Base-by-base conservation (phyloP, 2,888 invertebrate genomes). In the Plagodis pulveraria region DNA sequence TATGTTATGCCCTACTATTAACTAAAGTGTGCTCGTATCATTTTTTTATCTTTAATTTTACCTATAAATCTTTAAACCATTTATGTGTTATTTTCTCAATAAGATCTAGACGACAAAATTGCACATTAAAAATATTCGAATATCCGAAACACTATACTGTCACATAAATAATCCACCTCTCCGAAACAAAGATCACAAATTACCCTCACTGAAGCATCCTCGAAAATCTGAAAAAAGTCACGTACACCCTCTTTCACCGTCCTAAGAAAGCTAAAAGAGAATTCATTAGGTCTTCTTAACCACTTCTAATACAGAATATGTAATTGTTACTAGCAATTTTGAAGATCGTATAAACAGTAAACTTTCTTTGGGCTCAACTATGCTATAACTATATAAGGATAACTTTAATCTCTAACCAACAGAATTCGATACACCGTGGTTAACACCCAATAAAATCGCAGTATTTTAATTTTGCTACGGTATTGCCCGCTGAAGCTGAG, bases 271-370 rank as follows among this genome's bases (percentile, higher is more conserved):
- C 78, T 78, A 72, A 77, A 76, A 81, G 75, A 76, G 87, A 86
- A 89, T 89, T 89, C 89, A 90, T 91, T 90, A 91, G 84, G 81
- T 84, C 86, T 84, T 84, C 71, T 75, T 75, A 68, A 83, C 85
- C 86, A 87, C 89, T 87, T 77, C 77, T 43, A 40, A 35, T 35
- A 22, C 8, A 51, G 51, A 43, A 57, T 51, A 38, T 38, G 51
- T 46, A 43, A 56, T 50, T 56, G 56, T 56, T 22, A 41, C 56
- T 34, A 35, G 32, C 41, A 48, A 57, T 57, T 47, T 36, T 0
- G 47, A 5, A 11, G 8, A 34, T 40, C 34, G 11, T 54, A 48
- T n/a, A 34, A 33, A 22, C 42, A 35, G 46, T 54, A 47, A 36
- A 0, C 9, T 11, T 6, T 43, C 7, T 38, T 38, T 4, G 38